Conservation (phyloP, 2,888 invertebrate genomes). For the Tipula helvola region DNA sequence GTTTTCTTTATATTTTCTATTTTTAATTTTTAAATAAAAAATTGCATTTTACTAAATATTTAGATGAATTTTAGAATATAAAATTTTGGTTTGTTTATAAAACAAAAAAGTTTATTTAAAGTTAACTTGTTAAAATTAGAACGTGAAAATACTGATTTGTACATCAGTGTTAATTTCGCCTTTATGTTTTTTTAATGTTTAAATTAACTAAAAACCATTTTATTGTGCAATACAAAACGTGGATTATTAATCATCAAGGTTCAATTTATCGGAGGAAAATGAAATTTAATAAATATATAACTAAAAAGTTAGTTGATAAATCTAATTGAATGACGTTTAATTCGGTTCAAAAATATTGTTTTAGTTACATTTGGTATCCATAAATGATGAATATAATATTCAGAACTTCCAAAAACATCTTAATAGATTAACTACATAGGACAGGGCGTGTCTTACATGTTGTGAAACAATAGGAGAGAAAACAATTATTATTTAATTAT, state of each 20-base stretch:
- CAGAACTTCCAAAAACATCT: too few relatives aligned
- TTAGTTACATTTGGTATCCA: neutral
- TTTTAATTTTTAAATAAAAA: neutral
- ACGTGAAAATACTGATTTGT: neutral
- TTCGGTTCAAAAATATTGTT: too few relatives aligned
- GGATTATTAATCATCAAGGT: too few relatives aligned
- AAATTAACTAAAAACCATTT: neutral
- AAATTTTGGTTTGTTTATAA: neutral
- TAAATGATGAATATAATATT: too few relatives aligned
- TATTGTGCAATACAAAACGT: neutral
- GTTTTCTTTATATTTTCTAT: neutral
- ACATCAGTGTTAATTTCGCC: neutral
- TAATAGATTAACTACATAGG: too few relatives aligned
- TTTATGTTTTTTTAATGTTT: neutral
- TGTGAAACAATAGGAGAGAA: too few relatives aligned
- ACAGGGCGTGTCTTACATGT: too few relatives aligned
- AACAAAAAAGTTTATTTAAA: neutral
- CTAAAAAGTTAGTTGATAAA: too few relatives aligned
- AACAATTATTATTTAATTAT: too few relatives aligned
- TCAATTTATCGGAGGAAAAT: too few relatives aligned
- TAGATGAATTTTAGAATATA: neutral
- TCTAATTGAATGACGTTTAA: too few relatives aligned
- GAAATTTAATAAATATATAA: too few relatives aligned
- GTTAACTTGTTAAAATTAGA: neutral
- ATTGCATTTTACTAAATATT: neutral